A percentile compares a stretch with the other conserved stretches of the same genome.
Conservation (phyloP, 2,113 vertebrate genomes). For the Anoplopoma fimbria region DNA sequence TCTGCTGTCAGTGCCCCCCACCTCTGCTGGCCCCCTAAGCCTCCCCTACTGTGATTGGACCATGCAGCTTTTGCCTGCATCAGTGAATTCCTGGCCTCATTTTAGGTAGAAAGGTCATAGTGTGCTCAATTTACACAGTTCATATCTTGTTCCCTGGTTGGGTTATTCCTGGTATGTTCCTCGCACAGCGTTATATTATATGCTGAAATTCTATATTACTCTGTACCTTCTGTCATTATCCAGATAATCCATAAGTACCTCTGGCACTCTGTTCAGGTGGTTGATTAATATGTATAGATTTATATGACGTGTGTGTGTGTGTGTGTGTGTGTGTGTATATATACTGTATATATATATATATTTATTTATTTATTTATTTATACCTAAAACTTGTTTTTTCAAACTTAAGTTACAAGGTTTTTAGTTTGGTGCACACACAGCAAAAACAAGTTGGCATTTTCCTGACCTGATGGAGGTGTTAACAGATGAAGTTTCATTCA, state of each 20-base stretch:
- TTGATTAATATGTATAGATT: no score
- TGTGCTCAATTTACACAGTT: conserved; percentile 33
- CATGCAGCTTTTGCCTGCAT: no score
- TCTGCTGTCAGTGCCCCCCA: not conserved
- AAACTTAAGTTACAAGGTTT: not conserved
- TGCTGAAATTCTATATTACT: not conserved
- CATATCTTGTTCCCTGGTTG: conserved; percentile 9
- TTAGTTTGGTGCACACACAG: conserved; percentile 8
- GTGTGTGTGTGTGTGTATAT: not conserved
- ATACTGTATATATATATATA: no score
- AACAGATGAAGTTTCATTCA: conserved; percentile 9
- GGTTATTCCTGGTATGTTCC: conserved; percentile 48
- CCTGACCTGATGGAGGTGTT: not conserved
- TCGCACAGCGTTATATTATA: conserved; percentile 2
- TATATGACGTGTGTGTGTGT: no score
- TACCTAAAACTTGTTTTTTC: not conserved
- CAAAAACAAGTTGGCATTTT: not conserved
- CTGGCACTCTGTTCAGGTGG: no score
- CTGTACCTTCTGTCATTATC: not conserved
- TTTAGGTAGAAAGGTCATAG: conserved; percentile 35
- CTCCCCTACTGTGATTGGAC: conserved; percentile 8
- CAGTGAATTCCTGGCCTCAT: conserved; percentile 35
- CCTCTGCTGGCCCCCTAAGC: not conserved
- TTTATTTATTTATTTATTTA: no score
- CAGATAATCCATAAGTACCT: not conserved